phyloP scores from a whole-genome alignment of 2,888 invertebrate genomes.

The Drosophila borborema region DNA sequence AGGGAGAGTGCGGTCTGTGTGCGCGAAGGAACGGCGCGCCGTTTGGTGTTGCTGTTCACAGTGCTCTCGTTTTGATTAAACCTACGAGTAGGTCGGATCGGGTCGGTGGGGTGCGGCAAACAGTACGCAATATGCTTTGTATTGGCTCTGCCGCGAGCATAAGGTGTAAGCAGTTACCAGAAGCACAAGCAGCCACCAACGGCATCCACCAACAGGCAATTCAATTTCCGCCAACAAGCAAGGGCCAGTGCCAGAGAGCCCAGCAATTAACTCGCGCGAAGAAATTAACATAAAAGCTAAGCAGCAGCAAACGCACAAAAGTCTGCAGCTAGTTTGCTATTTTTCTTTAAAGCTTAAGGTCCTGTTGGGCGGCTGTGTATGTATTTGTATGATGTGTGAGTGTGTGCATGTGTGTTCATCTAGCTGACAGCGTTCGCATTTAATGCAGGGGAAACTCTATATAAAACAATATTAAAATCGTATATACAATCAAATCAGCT shows the following conservation, averaged over 20 bases:
- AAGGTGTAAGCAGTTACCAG: constrained; percentile 54
- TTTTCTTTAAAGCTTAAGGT: constrained; percentile 42
- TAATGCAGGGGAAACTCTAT: constrained; percentile 36
- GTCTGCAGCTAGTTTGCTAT: constrained; percentile 60
- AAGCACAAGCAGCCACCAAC: constrained; percentile 14
- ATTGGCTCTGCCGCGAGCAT: constrained; percentile 55
- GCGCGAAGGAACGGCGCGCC: constrained; percentile 20
- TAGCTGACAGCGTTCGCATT: constrained; percentile 61
- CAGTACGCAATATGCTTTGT: constrained; percentile 66
- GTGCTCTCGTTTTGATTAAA: constrained; percentile 82
- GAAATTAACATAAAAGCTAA: constrained; percentile 71
- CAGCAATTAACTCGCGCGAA: constrained; percentile 70
- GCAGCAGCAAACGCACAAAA: constrained; percentile 58
- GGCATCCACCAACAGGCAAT: constrained; percentile 55
- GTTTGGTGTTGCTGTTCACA: constrained; percentile 56
- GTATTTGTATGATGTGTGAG: constrained; percentile 9
- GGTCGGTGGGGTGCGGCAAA: constrained; percentile 67
- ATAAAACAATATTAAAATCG: constrained; percentile 42
- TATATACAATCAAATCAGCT: constrained; percentile 58
- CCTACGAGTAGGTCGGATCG: constrained; percentile 60
- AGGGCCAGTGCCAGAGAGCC: constrained; percentile 45
- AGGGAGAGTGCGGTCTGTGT: constrained; percentile 4
- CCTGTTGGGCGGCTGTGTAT: constrained; percentile 23
- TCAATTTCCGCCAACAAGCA: constrained; percentile 74
- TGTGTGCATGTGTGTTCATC: constrained; percentile 27